phyloP scores from a whole-genome alignment of 2,113 vertebrate species.

The Bungarus multicinctus region DNA sequence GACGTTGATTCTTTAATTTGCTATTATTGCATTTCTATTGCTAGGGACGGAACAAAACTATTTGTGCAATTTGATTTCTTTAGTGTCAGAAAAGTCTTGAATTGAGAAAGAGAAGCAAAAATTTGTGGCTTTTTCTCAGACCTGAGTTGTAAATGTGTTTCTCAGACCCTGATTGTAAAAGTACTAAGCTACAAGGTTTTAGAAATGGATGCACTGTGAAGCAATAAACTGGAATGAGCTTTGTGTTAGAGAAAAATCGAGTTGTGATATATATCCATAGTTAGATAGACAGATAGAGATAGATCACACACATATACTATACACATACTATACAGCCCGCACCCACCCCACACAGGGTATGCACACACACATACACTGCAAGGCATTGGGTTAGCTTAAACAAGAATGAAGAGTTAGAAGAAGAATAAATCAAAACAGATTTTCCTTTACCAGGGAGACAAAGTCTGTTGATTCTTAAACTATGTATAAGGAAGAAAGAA shows the following conservation, averaged over 20 bases:
- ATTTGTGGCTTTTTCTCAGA: neutral
- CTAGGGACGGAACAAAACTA: neutral
- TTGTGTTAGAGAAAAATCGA: neutral
- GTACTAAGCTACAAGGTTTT: neutral
- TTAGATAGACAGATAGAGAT: neutral
- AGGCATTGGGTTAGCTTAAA: neutral
- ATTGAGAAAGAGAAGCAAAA: neutral
- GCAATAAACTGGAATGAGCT: neutral
- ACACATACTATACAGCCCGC: too few species aligned
- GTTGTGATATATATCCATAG: neutral
- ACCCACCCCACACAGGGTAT: neutral
- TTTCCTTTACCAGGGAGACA: neutral
- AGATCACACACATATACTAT: neutral
- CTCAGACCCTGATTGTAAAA: neutral
- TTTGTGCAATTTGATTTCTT: neutral
- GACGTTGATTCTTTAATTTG: neutral
- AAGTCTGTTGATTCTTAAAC: neutral
- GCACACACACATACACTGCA: neutral
- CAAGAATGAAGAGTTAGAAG: neutral
- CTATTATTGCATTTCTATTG: neutral
- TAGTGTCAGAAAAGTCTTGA: neutral
- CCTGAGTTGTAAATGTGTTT: neutral
- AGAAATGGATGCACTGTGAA: neutral
- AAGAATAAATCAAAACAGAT: neutral
- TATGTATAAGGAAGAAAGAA: neutral